Percentiles rank a stretch among this genome's conserved stretches.
These are phyloP conservation scores for Scelioninae gen. 1 DNA, from an alignment of 2,888 invertebrate genomes.

Conservation along the genomic window DNA sequence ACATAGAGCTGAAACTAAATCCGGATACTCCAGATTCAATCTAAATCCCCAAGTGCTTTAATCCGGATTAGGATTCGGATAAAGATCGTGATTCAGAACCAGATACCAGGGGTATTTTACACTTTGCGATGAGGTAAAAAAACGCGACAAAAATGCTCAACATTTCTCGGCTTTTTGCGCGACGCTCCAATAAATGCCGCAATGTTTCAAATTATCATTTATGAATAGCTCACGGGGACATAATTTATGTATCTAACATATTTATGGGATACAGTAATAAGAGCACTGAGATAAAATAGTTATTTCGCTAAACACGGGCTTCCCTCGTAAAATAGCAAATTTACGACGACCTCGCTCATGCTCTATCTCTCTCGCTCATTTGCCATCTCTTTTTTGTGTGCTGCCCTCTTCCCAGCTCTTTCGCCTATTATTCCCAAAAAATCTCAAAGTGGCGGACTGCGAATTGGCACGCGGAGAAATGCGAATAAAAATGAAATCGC, in stretches of 20 bases:
- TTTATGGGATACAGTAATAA: conserved; percentile 40
- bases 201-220: conserved; percentile 41
- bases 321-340: conserved; percentile 53
- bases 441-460: conserved; percentile 33
- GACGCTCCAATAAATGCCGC: conserved; percentile 1
- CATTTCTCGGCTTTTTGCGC: conserved; percentile 1
- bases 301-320: conserved; percentile 52
- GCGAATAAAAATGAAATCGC: conserved; percentile 33
- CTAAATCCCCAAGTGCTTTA: conserved; percentile 46
- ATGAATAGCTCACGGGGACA: conserved; percentile 37
- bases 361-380: background rate
- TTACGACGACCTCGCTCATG: conserved; percentile 24
- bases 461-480: conserved; percentile 51
- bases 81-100: conserved; percentile 41
- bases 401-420: background rate
- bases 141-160: background rate
- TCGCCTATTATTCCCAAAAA: conserved; percentile 6
- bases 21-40: conserved; percentile 40
- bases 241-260: conserved; percentile 38
- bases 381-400: background rate
- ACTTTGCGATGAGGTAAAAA: conserved; percentile 15
- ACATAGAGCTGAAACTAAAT: conserved; percentile 32
- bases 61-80: conserved; percentile 57
- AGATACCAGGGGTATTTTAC: conserved; percentile 43
- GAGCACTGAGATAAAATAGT: conserved; percentile 55